Percentiles rank a stretch among this genome's conserved stretches.
These are phyloP conservation scores for Hippocampus abdominalis DNA, from an alignment of 2,113 vertebrate species.

Conservation along the genomic window DNA sequence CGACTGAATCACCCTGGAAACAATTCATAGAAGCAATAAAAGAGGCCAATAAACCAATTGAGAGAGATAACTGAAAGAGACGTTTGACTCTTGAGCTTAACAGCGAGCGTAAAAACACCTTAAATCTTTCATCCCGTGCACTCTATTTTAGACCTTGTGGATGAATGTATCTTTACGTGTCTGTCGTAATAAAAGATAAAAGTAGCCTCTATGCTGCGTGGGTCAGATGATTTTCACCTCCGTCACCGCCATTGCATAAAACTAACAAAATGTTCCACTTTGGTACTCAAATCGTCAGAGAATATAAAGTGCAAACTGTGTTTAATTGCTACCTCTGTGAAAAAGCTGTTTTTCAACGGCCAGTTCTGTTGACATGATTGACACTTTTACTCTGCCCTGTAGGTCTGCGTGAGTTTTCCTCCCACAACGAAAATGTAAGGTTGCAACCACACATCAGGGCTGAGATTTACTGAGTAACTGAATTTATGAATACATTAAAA, in stretches of 20 bases:
- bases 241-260: conserved; percentile 35
- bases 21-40: conserved; percentile 61
- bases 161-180: conserved; percentile 63
- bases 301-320: conserved; percentile 11
- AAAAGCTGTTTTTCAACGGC: background rate
- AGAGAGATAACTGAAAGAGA: conserved; percentile 49
- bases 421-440: background rate
- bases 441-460: too few relatives aligned
- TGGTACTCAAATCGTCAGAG: background rate
- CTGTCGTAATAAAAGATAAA: conserved; percentile 61
- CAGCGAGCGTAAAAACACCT: conserved; percentile 42
- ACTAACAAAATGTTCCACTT: conserved; percentile 9
- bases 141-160: conserved; percentile 42
- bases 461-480: too few relatives aligned
- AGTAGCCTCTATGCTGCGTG: conserved; percentile 33
- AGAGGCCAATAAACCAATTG: conserved; percentile 50
- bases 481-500: too few relatives aligned
- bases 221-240: conserved; percentile 39
- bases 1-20: conserved; percentile 50
- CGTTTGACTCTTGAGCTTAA: conserved; percentile 40
- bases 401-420: background rate
- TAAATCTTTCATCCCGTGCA: conserved; percentile 53
- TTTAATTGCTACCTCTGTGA: background rate
- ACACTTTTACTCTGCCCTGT: background rate
- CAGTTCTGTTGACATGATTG: conserved; percentile 1